Conservation (phyloP, 2,113 vertebrate species). For the Nycticebus coucang region DNA sequence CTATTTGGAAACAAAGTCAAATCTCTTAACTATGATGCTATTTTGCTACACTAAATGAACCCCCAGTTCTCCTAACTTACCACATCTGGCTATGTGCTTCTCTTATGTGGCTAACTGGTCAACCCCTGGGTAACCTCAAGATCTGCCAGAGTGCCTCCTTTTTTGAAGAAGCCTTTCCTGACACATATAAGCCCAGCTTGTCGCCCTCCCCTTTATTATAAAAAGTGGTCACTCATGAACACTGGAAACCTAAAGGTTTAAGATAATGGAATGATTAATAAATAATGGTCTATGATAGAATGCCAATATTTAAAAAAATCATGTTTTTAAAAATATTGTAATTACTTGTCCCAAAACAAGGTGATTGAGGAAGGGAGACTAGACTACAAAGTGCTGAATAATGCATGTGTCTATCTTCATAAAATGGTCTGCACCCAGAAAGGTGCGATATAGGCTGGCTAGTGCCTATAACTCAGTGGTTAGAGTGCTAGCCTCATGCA, state of each 20-base stretch:
- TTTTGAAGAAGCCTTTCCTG: background rate
- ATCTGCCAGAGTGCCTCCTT: background rate
- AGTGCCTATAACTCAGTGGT: too few species aligned
- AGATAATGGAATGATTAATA: constrained; percentile 5
- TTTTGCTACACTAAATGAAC: background rate
- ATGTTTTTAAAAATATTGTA: constrained; percentile 29
- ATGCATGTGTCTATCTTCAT: background rate
- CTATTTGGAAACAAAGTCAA: background rate
- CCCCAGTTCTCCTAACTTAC: background rate
- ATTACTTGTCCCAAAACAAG: constrained; percentile 7
- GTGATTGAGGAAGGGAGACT: background rate
- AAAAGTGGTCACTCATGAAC: background rate
- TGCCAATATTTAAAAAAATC: constrained; percentile 44
- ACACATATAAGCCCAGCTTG: background rate
- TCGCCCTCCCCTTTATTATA: background rate
- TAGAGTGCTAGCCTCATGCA: too few species aligned
- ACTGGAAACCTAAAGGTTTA: background rate
- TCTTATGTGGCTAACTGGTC: background rate
- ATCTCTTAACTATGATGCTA: background rate
- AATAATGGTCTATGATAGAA: background rate
- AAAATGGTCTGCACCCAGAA: background rate
- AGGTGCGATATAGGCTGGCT: background rate
- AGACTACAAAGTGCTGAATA: background rate
- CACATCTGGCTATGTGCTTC: background rate
- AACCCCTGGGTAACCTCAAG: background rate